Evolutionary conservation across 2,888 invertebrate genomes (phyloP).

Genomic region (Clivina fossor): DNA sequence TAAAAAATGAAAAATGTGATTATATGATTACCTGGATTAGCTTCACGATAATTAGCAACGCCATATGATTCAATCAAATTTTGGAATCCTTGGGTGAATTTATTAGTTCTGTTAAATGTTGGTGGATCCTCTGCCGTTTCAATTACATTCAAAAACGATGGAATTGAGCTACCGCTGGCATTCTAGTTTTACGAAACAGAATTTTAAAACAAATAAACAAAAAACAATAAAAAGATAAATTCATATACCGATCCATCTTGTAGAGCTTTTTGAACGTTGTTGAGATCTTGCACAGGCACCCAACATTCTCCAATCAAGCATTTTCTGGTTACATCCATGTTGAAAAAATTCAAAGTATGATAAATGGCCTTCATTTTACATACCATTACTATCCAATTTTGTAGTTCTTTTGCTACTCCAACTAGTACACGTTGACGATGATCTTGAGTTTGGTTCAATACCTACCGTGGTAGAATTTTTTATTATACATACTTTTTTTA

Average conservation of each 20-base stretch:
- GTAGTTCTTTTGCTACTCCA: conserved; percentile 83
- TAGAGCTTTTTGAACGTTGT: conserved; percentile 73
- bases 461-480: conserved; percentile 56
- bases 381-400: conserved; percentile 85
- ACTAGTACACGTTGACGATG: conserved; percentile 82
- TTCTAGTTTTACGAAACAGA: conserved; percentile 52
- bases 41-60: conserved; percentile 88
- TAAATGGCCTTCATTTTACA: conserved; percentile 92
- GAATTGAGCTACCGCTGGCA: conserved; percentile 82
- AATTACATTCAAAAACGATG: conserved; percentile 90
- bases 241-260: conserved; percentile 74
- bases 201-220: conserved; percentile 12
- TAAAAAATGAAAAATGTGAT: neutral
- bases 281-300: conserved; percentile 74
- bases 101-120: conserved; percentile 89
- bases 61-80: conserved; percentile 92
- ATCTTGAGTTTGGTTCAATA: conserved; percentile 84
- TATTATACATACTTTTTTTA: conserved; percentile 6
- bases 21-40: conserved; percentile 88
- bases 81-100: conserved; percentile 92
- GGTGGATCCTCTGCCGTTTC: conserved; percentile 80
- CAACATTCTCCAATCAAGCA: conserved; percentile 89
- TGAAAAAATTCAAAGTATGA: conserved; percentile 90
- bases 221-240: conserved; percentile 1
- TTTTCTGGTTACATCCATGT: conserved; percentile 86